Evolutionary conservation across 2,113 vertebrate species (phyloP), one percentile per base, ranked within the genome.

Genomic region (Otocyon megalotis): DNA sequence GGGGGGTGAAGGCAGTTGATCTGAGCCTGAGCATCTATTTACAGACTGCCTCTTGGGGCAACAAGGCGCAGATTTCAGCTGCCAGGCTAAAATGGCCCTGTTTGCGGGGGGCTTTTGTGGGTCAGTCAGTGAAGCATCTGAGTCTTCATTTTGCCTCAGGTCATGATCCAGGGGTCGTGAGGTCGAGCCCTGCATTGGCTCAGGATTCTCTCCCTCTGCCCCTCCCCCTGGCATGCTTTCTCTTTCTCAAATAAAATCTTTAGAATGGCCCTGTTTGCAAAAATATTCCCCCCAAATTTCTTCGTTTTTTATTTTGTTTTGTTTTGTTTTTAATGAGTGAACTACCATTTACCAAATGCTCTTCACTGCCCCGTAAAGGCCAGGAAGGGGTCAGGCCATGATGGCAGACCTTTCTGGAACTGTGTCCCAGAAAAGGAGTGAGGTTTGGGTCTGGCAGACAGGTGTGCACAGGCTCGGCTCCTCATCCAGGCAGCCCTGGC

Each of bases 151-250:
- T 17, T 15, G 16, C 16, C 16, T 17, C 16, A 19, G 65, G 14
- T n/a, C 32, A 16, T 69, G 65, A 35, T 17, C 67, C 9, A 16
- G 19, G 35, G 67, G 67, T 35, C 17, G 1, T 69, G 32, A 10
- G 67, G 17, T 10, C 3, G 3, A 17, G 17, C 67, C 67, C 67
- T 17, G 67, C 32, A 1, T 35, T 17, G n/a, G 67, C 67, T 20
- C 16, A 8, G 9, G 32, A 9, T 17, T n/a, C 65, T n/a, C 32
- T 19, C 32, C 67, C 67, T n/a, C 67, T 20, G 67, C 32, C 67
- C 67, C 67, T 17, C 67, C 3, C 7, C 17, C 32, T 3, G 54
- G 14, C 5, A 3, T 10, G 65, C 1, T 1, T 9, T 1, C 67
- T 0, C 65, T 10, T 17, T 12, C 54, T 58, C 56, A 58, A 58